Evolutionary conservation across 2,888 invertebrate genomes (phyloP), one percentile per base, ranked within the genome.

Genomic region (Archips crataeganus): DNA sequence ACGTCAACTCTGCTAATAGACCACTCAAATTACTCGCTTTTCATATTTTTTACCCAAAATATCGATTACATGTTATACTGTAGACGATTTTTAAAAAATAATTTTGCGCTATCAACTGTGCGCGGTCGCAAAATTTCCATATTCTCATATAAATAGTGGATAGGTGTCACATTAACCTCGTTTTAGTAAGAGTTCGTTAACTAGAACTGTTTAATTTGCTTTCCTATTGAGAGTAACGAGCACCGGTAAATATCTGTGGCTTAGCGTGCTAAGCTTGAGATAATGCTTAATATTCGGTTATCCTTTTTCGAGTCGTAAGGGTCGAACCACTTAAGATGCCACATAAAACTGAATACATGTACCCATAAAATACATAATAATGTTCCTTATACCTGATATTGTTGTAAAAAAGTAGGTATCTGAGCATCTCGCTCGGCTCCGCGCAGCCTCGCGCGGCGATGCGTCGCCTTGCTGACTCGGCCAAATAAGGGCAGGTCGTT

Each of bases 1-100:
- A 85, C 88, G 85, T 89, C 90, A 86, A 86, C 87, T 87, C 86
- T 81, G 78, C 85, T 90, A 88, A 90, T 91, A 89, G 86, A 90
- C 89, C 84, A 87, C 57, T 71, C 70, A 66, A 74, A 75, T 68
- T 59, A 69, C 66, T 61, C 61, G 49, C n/a, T 75, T 75, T 71
- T 72, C 54, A 70, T 65, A 68, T 69, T 70, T 74, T 71, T 70
- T 45, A 61, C 84, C 84, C 85, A 78, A 89, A 85, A 88, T 85
- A 87, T 83, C 84, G 81, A 83, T 86, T 84, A 83, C 79, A 64
- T 61, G 63, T 67, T 39, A 66, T 34, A 3, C 23, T 3, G 42
- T 67, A 13, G 32, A 23, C 42, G 5, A 47, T n/a, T 68, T 62
- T 9, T 36, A 73, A 39, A n/a, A 66, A 10, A 3, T 1, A 61